Evolutionary conservation across 2,113 vertebrate genomes (phyloP).

Genomic region (Melanerpes aurifrons): DNA sequence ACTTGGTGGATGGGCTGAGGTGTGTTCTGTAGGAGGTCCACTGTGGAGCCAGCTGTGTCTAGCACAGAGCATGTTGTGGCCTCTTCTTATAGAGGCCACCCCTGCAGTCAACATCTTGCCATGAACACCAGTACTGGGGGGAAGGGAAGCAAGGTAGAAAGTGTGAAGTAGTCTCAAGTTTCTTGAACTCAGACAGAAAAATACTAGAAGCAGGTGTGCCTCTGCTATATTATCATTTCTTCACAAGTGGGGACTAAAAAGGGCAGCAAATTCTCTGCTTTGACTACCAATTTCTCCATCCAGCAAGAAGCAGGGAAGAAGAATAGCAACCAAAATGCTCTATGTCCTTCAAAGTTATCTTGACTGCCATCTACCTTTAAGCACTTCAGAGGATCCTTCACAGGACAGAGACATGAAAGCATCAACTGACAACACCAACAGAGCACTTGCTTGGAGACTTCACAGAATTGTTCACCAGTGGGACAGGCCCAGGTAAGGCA

Average conservation of each 20-base stretch:
- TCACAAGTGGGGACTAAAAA: neutral
- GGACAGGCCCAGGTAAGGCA: neutral
- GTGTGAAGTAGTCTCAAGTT: neutral
- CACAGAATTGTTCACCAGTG: neutral
- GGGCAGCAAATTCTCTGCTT: neutral
- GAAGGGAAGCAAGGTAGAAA: neutral
- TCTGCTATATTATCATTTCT: neutral
- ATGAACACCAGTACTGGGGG: accelerated
- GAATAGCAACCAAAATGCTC: neutral
- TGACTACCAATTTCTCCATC: neutral
- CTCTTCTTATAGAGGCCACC: neutral
- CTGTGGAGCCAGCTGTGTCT: too few relatives aligned
- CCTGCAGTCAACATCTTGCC: neutral
- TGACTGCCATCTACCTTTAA: neutral
- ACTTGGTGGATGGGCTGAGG: neutral
- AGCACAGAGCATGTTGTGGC: neutral
- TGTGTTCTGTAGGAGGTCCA: neutral
- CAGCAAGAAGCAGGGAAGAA: neutral
- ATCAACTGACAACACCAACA: neutral
- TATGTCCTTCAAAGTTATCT: neutral
- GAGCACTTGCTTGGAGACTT: neutral
- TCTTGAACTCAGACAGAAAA: neutral
- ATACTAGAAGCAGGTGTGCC: neutral
- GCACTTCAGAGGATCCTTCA: neutral
- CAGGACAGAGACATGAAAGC: neutral